Base-by-base conservation (phyloP, 2,888 invertebrate species). In the Conchocele bisecta region DNA sequence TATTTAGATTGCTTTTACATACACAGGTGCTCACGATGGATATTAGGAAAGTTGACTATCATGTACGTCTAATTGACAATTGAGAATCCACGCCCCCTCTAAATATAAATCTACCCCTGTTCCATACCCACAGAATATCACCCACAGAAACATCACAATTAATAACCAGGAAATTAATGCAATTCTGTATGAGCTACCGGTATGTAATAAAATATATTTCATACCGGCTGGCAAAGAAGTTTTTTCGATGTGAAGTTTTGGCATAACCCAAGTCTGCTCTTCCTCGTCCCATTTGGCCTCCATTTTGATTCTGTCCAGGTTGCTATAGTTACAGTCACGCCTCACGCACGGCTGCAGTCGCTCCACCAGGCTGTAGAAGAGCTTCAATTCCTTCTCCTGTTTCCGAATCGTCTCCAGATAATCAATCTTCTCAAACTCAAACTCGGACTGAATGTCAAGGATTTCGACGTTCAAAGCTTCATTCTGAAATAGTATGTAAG, bases 341-440 rank as follows among this genome's bases (percentile, higher is more conserved):
- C 95, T 93, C 28, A 96, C 91, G 42, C 94, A 93, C 0, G 94
- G 94, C 58, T 94, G 93, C 5, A 95, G 93, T 42, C 85, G 81
- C 13, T 90, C 89, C 5, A 90, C 74, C 20, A 91, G 67, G 11
- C 86, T 81, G 61, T 94, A 93, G 75, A 94, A 91, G 44, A 96
- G 92, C 88, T 94, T 94, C 24, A 95, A 87, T 83, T 94, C 94
- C 75, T 93, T 93, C 64, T 95, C 95, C 83, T 95, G 94, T 78
- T 94, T 93, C 20, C 96, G 92, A 33, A 96, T 95, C 0, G 95
- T 95, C 86, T 96, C 96, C 75, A 96, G 91, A 88, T 96, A 96
- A 88, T 96, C 96, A n/a, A 95, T 94, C 1, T 96, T 92, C 87
- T 96, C 96, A 60, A 93, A 92, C 90, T 96, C 95, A 90, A 96